Evolutionary conservation across 92 coral and sea anemone species (phyloP), one percentile per base, ranked within the genome.

Genomic region (Virgularia gustaviana): DNA sequence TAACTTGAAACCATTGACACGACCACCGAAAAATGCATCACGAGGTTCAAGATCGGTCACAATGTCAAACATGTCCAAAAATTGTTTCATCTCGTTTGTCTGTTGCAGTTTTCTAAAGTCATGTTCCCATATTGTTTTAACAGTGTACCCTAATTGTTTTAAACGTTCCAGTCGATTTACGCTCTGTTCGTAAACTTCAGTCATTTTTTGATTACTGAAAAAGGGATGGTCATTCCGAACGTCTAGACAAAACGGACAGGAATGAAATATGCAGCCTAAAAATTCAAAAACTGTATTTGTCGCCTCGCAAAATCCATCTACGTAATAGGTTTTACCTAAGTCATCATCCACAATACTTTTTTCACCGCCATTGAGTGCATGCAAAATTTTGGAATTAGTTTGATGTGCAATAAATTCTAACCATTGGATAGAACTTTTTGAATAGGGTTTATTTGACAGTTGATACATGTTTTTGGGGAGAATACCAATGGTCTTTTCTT

Each of bases 1-100:
- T 1, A 75, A 27, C 24, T 74, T 81, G 25, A 57, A 28, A 18
- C 77, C 72, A n/a, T 73, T 73, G 15, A 79, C 75, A 6, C 81
- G 22, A 5, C 88, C 78, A 0, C 88, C 81, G 36, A 53, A 79
- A 22, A 78, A 77, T 0, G 84, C 79, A 35, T 83, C 85, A 18
- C 81, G 64, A 0, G 85, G 78, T 2, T 60, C 23, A 16, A 83
- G 33, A 19, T 36, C 70, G 10, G 44, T 57, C 0, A 75, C 60
- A 18, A 75, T 35, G 30, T 59, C 72, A 32, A 42, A 54, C 1
- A 24, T 75, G 72, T 54, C 65, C 28, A 41, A 47, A 30, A 75
- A 75, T 25, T 51, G 34, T 63, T 45, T 49, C 58, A 76, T 63
- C 36, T 63, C 65, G 30, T 49, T 24, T 5, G 74, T 44, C 39